Evolutionary conservation across 64 coral and sea anemone species (phyloP).

Genomic region (Porites lutea): DNA sequence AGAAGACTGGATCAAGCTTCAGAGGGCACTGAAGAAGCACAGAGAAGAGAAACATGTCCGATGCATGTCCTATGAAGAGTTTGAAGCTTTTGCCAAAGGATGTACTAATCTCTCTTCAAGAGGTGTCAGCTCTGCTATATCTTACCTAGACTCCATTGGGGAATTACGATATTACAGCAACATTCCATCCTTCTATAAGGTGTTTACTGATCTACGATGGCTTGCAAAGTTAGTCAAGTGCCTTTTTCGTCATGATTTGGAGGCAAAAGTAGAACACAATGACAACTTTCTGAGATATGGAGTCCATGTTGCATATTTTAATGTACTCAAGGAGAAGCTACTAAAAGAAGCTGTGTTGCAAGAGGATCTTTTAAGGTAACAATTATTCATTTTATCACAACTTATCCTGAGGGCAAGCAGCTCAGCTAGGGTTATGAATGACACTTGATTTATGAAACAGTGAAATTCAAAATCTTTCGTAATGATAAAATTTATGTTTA

Average conservation of each 20-base stretch:
- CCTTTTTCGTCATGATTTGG: slow-evolving; percentile 91
- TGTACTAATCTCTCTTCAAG: slow-evolving; percentile 1
- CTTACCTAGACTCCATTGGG: slow-evolving; percentile 80
- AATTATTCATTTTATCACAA: neutral
- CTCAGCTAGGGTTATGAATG: too few relatives aligned
- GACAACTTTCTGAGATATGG: slow-evolving; percentile 29
- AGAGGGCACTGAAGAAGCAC: slow-evolving; percentile 48
- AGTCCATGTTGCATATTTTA: slow-evolving; percentile 36
- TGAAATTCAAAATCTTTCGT: too few relatives aligned
- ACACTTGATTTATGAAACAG: too few relatives aligned
- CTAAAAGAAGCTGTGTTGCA: slow-evolving; percentile 59
- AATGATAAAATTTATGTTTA: too few relatives aligned
- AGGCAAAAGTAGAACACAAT: slow-evolving; percentile 31
- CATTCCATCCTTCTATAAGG: slow-evolving; percentile 53
- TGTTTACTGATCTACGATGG: slow-evolving; percentile 82
- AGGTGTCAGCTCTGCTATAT: slow-evolving; percentile 48
- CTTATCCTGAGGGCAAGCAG: neutral
- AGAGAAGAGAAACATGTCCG: slow-evolving; percentile 43
- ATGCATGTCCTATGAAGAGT: slow-evolving; percentile 72
- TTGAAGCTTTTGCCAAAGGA: slow-evolving; percentile 64
- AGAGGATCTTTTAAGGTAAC: slow-evolving; percentile 80
- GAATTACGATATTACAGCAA: slow-evolving; percentile 55
- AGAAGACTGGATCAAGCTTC: slow-evolving; percentile 78
- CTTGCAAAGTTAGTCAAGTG: slow-evolving; percentile 69
- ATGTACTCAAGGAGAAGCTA: slow-evolving; percentile 16